A percentile compares a stretch with the other conserved stretches of the same genome.
Evolutionary conservation across 1,140 invertebrate genomes (phyloP).

Genomic region (Apis dorsata): DNA sequence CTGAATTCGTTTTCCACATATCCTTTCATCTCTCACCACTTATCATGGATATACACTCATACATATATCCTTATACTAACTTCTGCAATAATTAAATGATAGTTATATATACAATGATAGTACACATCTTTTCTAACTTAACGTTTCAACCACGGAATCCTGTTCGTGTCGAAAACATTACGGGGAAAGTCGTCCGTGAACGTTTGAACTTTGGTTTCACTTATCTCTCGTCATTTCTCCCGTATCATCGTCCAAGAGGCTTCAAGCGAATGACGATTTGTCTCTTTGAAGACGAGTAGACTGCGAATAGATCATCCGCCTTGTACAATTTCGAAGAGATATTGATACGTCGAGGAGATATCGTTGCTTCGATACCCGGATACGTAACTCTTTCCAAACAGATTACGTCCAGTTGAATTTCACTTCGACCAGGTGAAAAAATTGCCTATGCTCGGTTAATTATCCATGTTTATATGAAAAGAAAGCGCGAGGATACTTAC

Average conservation of each 20-base stretch:
- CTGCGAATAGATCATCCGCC: not conserved
- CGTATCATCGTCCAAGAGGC: not conserved
- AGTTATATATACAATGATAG: no score
- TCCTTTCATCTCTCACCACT: no score
- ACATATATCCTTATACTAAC: no score
- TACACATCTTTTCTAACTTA: not conserved
- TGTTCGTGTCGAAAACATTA: not conserved
- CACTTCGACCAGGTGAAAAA: not conserved
- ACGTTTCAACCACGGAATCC: not conserved
- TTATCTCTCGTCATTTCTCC: not conserved
- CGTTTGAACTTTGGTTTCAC: slow-evolving; percentile 9
- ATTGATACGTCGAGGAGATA: not conserved
- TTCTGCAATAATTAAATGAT: no score
- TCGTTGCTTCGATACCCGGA: not conserved
- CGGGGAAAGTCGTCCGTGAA: not conserved
- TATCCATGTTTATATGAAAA: no score
- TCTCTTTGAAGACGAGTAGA: not conserved
- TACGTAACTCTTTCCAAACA: not conserved
- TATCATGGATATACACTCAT: no score
- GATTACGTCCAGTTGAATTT: not conserved
- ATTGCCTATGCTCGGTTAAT: no score
- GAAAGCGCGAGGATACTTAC: no score
- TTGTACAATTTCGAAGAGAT: no score
- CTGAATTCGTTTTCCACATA: no score
- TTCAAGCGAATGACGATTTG: not conserved